Base-by-base conservation (phyloP, 2,797 vertebrate genomes). In the Eidolon dupreanum region DNA sequence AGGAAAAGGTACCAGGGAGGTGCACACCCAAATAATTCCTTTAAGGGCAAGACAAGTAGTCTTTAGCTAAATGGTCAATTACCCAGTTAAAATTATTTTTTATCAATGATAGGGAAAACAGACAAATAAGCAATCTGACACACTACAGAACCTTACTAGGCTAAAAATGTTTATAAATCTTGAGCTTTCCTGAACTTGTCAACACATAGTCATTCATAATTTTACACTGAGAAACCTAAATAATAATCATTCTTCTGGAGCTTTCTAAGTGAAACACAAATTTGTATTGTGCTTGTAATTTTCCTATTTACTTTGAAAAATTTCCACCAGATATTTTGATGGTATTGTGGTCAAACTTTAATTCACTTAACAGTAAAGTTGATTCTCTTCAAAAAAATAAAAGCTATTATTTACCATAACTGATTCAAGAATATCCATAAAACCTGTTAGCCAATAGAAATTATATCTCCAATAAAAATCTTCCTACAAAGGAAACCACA, bases 241-340 rank as follows among this genome's bases (percentile, higher is more conserved):
- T 75, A 63, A 68, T 59, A 26, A 68, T n/a, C 9, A 85, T 70
- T 74, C 57, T 84, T 90, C 22, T 33, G 49, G 92, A 71, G 17
- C 16, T 88, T 88, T 84, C 33, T n/a, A 91, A 77, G 65, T 70
- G 28, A 94, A 90, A 36, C 66, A 84, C 43, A 74, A 38, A 68
- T 79, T 94, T 75, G 31, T 70, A 63, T 49, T 61, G 19, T 24
- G 66, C 38, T 53, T 65, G 6, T 38, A 74, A 90, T 89, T 90
- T 77, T 59, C 24, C 36, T 46, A 55, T 51, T 84, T 95, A 88
- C 79, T 49, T 77, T 41, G 13, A 81, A 92, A 86, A 46, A 6
- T 13, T 51, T 15, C 7, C 33, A 16, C 16, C 33, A 65, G 38
- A 41, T 55, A 77, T 49, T 94, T 95, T 88, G 20, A n/a, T 78